These are phyloP conservation scores for Styela clava DNA, from an alignment of 23 tunicate species.

Conservation along the genomic window DNA sequence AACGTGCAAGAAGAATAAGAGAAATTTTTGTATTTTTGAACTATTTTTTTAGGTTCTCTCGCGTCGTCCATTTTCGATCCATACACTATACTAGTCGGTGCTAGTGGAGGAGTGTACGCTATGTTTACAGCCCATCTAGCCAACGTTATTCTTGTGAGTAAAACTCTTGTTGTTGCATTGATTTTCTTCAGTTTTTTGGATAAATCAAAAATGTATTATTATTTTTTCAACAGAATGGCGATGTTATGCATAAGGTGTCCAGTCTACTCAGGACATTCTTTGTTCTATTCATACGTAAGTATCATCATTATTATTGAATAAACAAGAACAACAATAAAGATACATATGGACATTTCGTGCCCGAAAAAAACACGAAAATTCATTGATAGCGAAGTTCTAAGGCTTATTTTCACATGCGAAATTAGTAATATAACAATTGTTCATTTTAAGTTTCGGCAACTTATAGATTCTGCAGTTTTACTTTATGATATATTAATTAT, in stretches of 20 bases:
- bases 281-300: conserved; percentile 69
- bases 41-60: conserved; percentile 58
- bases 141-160: conserved; percentile 50
- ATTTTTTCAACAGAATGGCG: conserved; percentile 64
- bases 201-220: conserved; percentile 1
- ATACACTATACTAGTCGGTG: conserved; percentile 44
- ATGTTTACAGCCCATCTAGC: conserved; percentile 56
- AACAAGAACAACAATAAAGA: no score
- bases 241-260: conserved; percentile 89
- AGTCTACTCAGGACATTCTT: conserved; percentile 58
- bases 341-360: no score
- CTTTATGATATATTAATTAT: no score
- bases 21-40: no score
- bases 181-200: neutral
- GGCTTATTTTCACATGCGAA: neutral
- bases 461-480: no score
- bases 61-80: conserved; percentile 52
- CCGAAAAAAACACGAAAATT: no score
- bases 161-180: neutral
- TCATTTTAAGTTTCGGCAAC: neutral
- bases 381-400: no score
- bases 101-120: conserved; percentile 74
- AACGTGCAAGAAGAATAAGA: no score
- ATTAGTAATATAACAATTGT: neutral
- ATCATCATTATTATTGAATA: no score